Conservation (phyloP, 2,888 invertebrate genomes). For the Ferdinandea cuprea region DNA sequence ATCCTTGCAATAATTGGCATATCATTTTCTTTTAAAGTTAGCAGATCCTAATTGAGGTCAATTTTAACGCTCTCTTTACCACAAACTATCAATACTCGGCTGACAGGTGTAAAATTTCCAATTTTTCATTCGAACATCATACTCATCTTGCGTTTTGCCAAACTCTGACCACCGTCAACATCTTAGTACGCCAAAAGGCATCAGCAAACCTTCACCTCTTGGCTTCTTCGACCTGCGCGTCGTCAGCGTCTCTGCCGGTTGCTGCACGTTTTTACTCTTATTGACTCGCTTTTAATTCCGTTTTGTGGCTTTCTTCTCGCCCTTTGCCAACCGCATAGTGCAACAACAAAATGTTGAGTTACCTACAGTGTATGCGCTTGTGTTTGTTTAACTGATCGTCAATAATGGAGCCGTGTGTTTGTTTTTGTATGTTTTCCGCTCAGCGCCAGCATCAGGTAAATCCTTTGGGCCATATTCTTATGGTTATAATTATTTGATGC, state of each 20-base stretch:
- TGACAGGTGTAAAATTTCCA: constrained; percentile 57
- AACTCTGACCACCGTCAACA: constrained; percentile 34
- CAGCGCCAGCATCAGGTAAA: constrained; percentile 68
- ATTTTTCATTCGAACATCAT: constrained; percentile 14
- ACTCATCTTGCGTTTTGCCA: background rate
- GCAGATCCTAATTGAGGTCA: constrained; percentile 16
- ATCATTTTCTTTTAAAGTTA: no score
- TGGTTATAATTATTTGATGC: constrained; percentile 73
- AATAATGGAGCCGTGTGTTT: constrained; percentile 72
- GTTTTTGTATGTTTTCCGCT: constrained; percentile 51
- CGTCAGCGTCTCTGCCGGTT: constrained; percentile 20
- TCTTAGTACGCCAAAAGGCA: constrained; percentile 8
- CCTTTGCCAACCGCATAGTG: constrained; percentile 29
- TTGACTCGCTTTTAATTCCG: constrained; percentile 68
- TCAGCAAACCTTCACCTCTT: constrained; percentile 43
- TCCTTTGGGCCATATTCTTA: constrained; percentile 71
- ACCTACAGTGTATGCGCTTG: constrained; percentile 33
- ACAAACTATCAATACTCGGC: constrained; percentile 30
- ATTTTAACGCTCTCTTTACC: constrained; percentile 21
- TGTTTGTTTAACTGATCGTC: constrained; percentile 74
- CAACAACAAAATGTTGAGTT: constrained; percentile 20
- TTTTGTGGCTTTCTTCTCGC: constrained; percentile 64
- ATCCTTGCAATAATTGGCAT: no score
- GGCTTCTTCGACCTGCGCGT: background rate
- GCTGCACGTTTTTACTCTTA: constrained; percentile 59